phyloP scores from a whole-genome alignment of 2,888 invertebrate genomes.

The Lordiphosa andalusiaca region DNA sequence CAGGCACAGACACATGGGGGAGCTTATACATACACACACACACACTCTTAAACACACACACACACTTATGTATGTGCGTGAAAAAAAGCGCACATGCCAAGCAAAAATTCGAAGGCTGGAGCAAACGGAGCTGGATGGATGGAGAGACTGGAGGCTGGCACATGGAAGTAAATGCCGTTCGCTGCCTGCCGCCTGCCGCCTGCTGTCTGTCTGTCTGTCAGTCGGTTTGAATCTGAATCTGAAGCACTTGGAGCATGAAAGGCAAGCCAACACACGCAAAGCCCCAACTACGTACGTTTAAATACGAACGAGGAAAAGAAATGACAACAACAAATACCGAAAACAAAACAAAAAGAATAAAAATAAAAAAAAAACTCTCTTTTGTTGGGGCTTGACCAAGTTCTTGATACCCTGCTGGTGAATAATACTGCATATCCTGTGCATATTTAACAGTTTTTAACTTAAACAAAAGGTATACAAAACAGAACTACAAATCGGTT shows the following conservation, averaged over 20 bases:
- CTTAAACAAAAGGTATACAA: no score
- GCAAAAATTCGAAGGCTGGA: conserved; percentile 27
- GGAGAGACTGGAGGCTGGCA: conserved; percentile 40
- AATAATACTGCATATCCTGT: no score
- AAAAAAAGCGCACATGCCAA: conserved; percentile 67
- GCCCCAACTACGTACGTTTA: conserved; percentile 17
- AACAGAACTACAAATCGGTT: no score
- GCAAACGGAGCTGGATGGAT: background rate
- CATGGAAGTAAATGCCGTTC: conserved; percentile 63
- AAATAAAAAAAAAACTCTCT: no score
- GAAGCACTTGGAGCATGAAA: conserved; percentile 60
- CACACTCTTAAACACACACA: background rate
- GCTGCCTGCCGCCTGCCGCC: conserved; percentile 47
- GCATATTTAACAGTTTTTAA: no score
- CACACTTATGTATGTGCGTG: conserved; percentile 12
- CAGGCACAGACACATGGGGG: conserved; percentile 24
- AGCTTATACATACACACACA: conserved; percentile 15
- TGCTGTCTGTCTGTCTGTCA: conserved; percentile 17
- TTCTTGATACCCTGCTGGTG: background rate
- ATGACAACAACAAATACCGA: background rate
- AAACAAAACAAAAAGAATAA: background rate
- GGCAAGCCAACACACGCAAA: conserved; percentile 49
- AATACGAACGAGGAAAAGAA: conserved; percentile 1
- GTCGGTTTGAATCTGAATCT: conserved; percentile 34
- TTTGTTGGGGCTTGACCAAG: background rate